Evolutionary conservation across 2,797 vertebrate species (phyloP).

Genomic region (Denticeps clupeoides): DNA sequence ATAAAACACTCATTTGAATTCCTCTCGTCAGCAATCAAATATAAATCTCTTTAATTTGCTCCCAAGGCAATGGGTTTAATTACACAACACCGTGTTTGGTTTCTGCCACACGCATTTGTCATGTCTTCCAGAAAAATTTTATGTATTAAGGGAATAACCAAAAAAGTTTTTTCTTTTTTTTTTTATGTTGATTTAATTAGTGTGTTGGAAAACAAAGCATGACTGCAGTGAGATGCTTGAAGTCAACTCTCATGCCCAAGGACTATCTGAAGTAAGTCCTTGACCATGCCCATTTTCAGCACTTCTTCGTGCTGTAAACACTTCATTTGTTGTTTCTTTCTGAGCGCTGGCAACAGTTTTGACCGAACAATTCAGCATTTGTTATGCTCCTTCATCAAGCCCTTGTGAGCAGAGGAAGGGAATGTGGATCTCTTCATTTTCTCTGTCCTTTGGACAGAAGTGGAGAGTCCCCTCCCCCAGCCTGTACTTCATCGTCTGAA

Average conservation of each 20-base stretch:
- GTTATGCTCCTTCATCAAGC: slow-evolving; percentile 10
- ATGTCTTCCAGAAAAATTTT: neutral
- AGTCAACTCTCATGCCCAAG: slow-evolving; percentile 13
- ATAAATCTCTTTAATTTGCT: slow-evolving; percentile 8
- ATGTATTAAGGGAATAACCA: too few species aligned
- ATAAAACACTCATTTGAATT: slow-evolving; percentile 8
- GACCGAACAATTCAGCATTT: slow-evolving; percentile 17
- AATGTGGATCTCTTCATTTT: slow-evolving; percentile 6
- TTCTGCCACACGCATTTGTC: neutral
- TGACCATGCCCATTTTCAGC: slow-evolving; percentile 8
- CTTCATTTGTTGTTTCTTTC: slow-evolving; percentile 18
- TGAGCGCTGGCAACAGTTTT: slow-evolving; percentile 15
- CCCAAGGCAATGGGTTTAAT: slow-evolving; percentile 6
- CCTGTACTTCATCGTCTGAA: too few species aligned
- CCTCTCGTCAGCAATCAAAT: slow-evolving; percentile 10
- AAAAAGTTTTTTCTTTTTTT: neutral
- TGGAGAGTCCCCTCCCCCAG: too few species aligned
- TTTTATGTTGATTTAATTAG: neutral
- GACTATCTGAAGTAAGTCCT: neutral
- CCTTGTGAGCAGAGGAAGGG: slow-evolving; percentile 12
- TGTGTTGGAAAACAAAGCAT: too few species aligned
- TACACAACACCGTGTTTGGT: neutral
- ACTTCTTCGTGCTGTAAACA: slow-evolving; percentile 22
- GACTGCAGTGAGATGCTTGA: too few species aligned
- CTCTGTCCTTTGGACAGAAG: too few species aligned